Evolutionary conservation across 1,140 invertebrate species (phyloP).

Genomic region (Drosophila truncata): DNA sequence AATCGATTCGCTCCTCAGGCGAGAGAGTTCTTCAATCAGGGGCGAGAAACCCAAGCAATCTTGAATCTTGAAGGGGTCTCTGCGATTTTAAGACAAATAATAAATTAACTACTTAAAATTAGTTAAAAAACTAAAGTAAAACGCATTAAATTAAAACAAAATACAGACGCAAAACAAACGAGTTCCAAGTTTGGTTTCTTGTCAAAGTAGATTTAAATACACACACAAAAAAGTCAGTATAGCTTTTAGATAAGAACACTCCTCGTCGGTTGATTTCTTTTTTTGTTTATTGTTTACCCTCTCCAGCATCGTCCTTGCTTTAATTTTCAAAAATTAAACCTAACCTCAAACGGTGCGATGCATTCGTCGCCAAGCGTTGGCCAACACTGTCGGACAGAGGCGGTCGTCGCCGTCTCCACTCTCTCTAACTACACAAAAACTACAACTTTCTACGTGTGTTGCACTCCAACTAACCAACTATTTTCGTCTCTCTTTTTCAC

Average conservation of each 20-base stretch:
- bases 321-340: conserved; percentile 56
- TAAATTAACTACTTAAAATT: conserved; percentile 84
- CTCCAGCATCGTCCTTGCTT: conserved; percentile 24
- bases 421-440: conserved; percentile 74
- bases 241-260: conserved; percentile 48
- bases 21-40: conserved; percentile 46
- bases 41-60: conserved; percentile 52
- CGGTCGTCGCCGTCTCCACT: conserved; percentile 18
- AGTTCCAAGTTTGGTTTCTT: conserved; percentile 58
- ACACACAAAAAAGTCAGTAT: conserved; percentile 55
- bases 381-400: conserved; percentile 36
- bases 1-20: conserved; percentile 43
- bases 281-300: conserved; percentile 41
- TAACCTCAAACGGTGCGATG: conserved; percentile 51
- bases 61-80: conserved; percentile 53
- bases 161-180: conserved; percentile 74
- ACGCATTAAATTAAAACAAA: conserved; percentile 75
- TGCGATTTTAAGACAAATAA: conserved; percentile 68
- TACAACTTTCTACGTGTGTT: conserved; percentile 54
- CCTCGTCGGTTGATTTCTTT: conserved; percentile 39
- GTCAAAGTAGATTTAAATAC: conserved; percentile 53
- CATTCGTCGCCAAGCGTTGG: conserved; percentile 22
- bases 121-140: conserved; percentile 83
- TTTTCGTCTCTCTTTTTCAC: conserved; percentile 37
- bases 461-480: conserved; percentile 58